Conservation (phyloP, 23 tunicate species). For the Pegea sp. region DNA sequence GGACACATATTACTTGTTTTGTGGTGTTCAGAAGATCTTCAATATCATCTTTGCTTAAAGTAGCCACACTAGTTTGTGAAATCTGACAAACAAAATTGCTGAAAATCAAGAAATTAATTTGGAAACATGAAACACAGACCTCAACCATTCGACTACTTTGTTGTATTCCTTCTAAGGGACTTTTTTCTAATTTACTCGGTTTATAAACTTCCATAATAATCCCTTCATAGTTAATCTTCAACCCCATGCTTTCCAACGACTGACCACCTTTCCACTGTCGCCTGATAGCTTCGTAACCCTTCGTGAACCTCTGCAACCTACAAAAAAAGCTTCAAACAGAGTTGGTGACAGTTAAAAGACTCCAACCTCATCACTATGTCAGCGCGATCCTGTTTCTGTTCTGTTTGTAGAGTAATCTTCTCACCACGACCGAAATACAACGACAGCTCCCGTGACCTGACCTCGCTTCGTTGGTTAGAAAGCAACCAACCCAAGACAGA, state of each 20-base stretch:
- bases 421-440: slow-evolving; percentile 81
- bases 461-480: slow-evolving; percentile 6
- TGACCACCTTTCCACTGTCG: slow-evolving; percentile 26
- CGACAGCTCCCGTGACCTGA: slow-evolving; percentile 22
- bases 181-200: slow-evolving; percentile 28
- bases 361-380: slow-evolving; percentile 35
- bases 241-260: slow-evolving; percentile 33
- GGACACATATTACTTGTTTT: slow-evolving; percentile 34
- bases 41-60: slow-evolving; percentile 65
- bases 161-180: slow-evolving; percentile 20
- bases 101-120: too few relatives aligned
- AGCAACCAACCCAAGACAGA: slow-evolving; percentile 75
- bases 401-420: slow-evolving; percentile 18
- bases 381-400: slow-evolving; percentile 13
- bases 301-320: slow-evolving; percentile 55
- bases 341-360: neutral
- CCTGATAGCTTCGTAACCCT: slow-evolving; percentile 45
- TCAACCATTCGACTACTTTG: slow-evolving; percentile 81
- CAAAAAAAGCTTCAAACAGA: neutral
- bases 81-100: slow-evolving; percentile 13
- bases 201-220: slow-evolving; percentile 59
- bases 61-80: slow-evolving; percentile 60
- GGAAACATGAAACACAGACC: slow-evolving; percentile 16
- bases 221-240: slow-evolving; percentile 84
- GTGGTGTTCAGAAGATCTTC: slow-evolving; percentile 44